Evolutionary conservation across 2,113 vertebrate genomes (phyloP), one percentile per base, ranked within the genome.

Genomic region (Coturnix japonica): DNA sequence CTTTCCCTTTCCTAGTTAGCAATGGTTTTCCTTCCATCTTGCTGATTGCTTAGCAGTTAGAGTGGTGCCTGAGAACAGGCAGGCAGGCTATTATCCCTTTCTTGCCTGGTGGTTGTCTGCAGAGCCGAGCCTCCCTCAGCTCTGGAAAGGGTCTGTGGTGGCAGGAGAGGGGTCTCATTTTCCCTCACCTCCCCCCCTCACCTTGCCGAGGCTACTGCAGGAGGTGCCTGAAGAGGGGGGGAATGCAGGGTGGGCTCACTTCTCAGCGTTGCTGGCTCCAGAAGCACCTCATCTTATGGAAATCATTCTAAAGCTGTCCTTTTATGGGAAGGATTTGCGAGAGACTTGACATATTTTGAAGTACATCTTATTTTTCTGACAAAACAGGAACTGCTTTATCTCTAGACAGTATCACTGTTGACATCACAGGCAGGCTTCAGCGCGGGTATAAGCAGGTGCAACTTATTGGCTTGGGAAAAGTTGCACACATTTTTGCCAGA

Each of bases 361-460:
- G 75, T 89, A 76, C 83, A 56, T 71, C 0, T 25, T 90, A 53
- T 87, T 96, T 91, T 76, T 84, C 85, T 93, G 94, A 89, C 93
- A 78, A 54, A 74, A 91, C 72, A 76, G 93, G 89, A 94, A 81
- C 70, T 85, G 74, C 35, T 94, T 91, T 95, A 81, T 89, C 76
- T 97, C 64, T 79, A 84, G 87, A 78, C 76, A 82, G 14, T 89
- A 87, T 91, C 64, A 6, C 46, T 85, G 61, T 74, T 93, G 91
- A 92, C 91, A 88, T 95, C 87, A 43, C 83, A 78, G 93, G 57
- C 41, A 59, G 54, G 43, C 91, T 86, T 69, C 63, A 4, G 54
- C 25, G 73, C 87, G 95, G 75, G 60, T 89, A 46, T 63, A 51
- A 94, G 72, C 86, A 89, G 84, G 89, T 96, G 92, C 72, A 94